Evolutionary conservation across 2,888 invertebrate species (phyloP), one percentile per base, ranked within the genome.

Genomic region (Drosophila helvetica): DNA sequence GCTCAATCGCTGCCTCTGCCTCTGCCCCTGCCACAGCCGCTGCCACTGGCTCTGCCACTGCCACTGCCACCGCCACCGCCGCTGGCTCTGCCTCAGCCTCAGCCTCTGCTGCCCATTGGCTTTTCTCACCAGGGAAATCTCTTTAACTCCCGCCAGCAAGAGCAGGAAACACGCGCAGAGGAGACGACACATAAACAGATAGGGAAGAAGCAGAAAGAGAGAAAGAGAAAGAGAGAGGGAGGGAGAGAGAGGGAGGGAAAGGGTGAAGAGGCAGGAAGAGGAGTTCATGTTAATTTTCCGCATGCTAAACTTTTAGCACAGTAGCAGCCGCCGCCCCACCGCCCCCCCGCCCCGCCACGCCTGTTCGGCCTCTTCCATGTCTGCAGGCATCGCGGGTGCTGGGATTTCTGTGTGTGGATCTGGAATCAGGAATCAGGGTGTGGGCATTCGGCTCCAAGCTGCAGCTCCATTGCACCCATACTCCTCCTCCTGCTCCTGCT

Each of bases 241-340:
- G 27, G 22, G n/a, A 46, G 56, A 52, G 46, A 54, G 27, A 30
- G n/a, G n/a, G 18, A 46, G 57, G 30, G 38, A 10, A 33, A 22
- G 48, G 17, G 52, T 19, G 30, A 45, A 43, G 48, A 64, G 45
- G 46, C 53, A 46, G 30, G 18, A 62, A 48, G 58, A 27, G 42
- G 66, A 47, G 47, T 78, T 81, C 86, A 86, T 86, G 86, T 86
- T 86, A 89, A 86, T 86, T 89, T 86, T 86, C 86, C 86, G 89
- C 86, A 88, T 89, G 86, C 85, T 85, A 84, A 85, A 84, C 81
- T 86, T 85, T 85, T 88, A 88, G 88, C 87, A 85, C 85, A 88
- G 85, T 88, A 85, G 85, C 85, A 67, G 59, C 54, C 72, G 73
- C 38, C 1, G 45, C 17, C 19, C 38, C 9, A 5, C 3, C 1